Conservation (phyloP, 1,140 invertebrate species). For the Drosophila ambigua region DNA sequence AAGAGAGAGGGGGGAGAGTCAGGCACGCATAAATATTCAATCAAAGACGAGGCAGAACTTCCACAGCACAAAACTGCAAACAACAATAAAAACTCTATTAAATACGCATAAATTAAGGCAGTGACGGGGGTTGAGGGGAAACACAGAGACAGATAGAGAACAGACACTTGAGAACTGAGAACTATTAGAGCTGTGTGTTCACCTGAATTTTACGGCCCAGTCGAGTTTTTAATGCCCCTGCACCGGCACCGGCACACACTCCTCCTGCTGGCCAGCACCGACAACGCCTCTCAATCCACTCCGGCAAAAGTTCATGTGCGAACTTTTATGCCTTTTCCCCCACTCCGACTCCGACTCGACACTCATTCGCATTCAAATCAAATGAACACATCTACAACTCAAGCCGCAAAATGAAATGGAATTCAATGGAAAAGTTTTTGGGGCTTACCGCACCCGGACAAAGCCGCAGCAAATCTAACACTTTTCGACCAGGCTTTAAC, state of each 20-base stretch:
- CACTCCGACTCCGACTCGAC: not conserved
- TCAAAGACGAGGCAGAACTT: conserved; percentile 68
- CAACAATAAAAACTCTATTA: conserved; percentile 82
- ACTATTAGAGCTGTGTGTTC: conserved; percentile 40
- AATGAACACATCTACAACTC: conserved; percentile 68
- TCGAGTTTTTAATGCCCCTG: conserved; percentile 59
- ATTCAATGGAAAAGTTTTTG: conserved; percentile 74
- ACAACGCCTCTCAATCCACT: not conserved
- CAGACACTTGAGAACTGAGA: conserved; percentile 51
- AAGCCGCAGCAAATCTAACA: conserved; percentile 59
- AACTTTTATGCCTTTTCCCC: conserved; percentile 73
- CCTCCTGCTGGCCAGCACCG: not conserved
- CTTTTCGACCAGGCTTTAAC: conserved; percentile 42
- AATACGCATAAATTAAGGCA: conserved; percentile 78
- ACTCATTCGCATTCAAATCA: conserved; percentile 77
- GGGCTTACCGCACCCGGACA: conserved; percentile 57
- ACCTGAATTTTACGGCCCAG: conserved; percentile 65
- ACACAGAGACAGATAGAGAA: conserved; percentile 3
- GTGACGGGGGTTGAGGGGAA: conserved; percentile 1
- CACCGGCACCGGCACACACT: not conserved
- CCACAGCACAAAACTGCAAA: conserved; percentile 61
- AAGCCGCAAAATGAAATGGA: conserved; percentile 75
- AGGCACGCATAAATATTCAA: conserved; percentile 73
- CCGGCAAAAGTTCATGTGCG: conserved; percentile 64
- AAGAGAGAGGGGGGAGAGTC: conserved; percentile 8